These are phyloP conservation scores for Verasper variegatus DNA, from an alignment of 2,113 vertebrate species.

Conservation along the genomic window DNA sequence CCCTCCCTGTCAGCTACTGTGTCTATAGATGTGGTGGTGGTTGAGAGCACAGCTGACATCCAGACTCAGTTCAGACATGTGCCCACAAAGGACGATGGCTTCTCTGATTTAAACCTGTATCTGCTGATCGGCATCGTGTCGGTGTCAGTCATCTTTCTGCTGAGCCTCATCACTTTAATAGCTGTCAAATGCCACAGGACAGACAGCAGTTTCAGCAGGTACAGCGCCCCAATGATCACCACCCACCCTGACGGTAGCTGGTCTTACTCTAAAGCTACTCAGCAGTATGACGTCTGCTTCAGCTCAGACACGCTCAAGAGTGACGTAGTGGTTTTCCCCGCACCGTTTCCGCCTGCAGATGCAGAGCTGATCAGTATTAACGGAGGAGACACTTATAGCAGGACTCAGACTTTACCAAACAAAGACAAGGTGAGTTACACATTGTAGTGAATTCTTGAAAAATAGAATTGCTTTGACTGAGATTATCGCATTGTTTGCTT, in stretches of 20 bases:
- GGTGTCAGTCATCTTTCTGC: slow-evolving; percentile 43
- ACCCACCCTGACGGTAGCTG: slow-evolving; percentile 68
- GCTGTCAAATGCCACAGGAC: slow-evolving; percentile 50
- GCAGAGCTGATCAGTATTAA: slow-evolving; percentile 71
- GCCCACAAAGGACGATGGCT: slow-evolving; percentile 49
- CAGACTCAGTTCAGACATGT: slow-evolving; percentile 52
- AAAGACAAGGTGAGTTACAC: slow-evolving; percentile 57
- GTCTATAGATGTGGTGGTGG: slow-evolving; percentile 33
- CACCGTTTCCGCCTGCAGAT: slow-evolving; percentile 52
- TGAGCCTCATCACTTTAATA: slow-evolving; percentile 66
- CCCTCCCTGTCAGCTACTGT: slow-evolving; percentile 57
- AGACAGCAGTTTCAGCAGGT: slow-evolving; percentile 40
- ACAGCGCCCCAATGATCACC: slow-evolving; percentile 57
- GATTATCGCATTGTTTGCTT: too few relatives aligned
- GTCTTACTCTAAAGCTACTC: slow-evolving; percentile 72
- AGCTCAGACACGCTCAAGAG: slow-evolving; percentile 75
- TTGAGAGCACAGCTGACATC: slow-evolving; percentile 42
- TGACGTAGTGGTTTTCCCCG: slow-evolving; percentile 69
- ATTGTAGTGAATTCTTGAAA: too few relatives aligned
- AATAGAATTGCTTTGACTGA: too few relatives aligned
- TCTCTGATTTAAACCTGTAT: slow-evolving; percentile 46
- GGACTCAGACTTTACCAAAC: slow-evolving; percentile 75
- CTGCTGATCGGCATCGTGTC: slow-evolving; percentile 51
- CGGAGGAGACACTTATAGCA: slow-evolving; percentile 63
- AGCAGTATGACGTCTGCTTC: slow-evolving; percentile 74